Conservation (phyloP, 2,113 vertebrate species). For the Actenoides lindsayi region DNA sequence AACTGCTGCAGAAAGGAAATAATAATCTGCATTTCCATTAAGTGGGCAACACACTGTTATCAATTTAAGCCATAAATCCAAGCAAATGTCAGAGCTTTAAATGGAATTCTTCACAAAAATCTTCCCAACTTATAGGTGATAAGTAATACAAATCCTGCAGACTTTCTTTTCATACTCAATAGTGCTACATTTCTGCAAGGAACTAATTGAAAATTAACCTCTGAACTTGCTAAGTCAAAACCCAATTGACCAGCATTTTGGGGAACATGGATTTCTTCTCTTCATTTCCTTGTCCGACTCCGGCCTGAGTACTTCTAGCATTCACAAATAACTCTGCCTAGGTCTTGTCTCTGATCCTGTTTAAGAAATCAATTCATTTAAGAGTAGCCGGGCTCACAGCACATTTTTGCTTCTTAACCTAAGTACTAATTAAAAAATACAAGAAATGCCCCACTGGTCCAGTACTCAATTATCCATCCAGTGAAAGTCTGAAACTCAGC, state of each 20-base stretch:
- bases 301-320: not conserved
- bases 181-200: not conserved
- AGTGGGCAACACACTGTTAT: not conserved
- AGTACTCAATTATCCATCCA: not conserved
- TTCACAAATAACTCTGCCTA: not conserved
- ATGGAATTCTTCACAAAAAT: not conserved
- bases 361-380: not conserved
- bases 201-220: not conserved
- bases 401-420: not conserved
- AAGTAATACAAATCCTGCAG: not conserved
- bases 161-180: not conserved
- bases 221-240: not conserved
- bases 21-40: not conserved
- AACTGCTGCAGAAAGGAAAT: not conserved
- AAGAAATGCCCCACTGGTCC: not conserved
- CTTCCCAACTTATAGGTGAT: not conserved
- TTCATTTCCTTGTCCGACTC: not conserved
- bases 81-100: not conserved
- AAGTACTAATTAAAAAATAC: not conserved
- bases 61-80: not conserved
- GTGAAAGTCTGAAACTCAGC: not conserved
- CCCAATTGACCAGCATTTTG: fast-evolving
- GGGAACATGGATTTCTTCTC: not conserved
- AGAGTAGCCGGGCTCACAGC: not conserved
- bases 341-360: not conserved